A percentile compares a stretch with the other conserved stretches of the same genome.
phyloP scores from a whole-genome alignment of 2,113 vertebrate genomes.

The Orycteropus afer region DNA sequence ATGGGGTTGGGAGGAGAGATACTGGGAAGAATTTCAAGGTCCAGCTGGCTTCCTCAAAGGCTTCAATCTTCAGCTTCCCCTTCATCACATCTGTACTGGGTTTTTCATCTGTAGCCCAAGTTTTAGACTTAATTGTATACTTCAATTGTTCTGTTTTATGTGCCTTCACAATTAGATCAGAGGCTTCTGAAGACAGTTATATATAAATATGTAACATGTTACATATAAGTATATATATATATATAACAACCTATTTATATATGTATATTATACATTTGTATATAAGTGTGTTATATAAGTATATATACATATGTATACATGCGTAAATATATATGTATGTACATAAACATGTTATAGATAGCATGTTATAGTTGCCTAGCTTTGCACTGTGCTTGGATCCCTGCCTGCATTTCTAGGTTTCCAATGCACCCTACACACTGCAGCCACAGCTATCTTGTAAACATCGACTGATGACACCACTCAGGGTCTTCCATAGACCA shows the following conservation, averaged over 20 bases:
- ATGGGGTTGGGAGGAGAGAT: not conserved
- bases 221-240: not conserved
- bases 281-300: not conserved
- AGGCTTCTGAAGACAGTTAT: not conserved
- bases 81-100: not conserved
- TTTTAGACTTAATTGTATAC: not conserved
- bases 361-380: not conserved
- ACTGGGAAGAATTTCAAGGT: not conserved
- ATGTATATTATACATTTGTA: not conserved
- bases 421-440: not conserved
- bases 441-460: not conserved
- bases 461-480: not conserved
- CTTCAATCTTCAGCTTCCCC: not conserved
- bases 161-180: not conserved
- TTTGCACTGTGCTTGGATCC: not conserved
- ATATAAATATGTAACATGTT: not conserved
- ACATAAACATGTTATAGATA: not conserved
- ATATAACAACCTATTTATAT: not conserved
- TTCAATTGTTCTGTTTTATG: not conserved
- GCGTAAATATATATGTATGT: not conserved
- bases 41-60: not conserved
- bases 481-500: not conserved
- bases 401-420: not conserved
- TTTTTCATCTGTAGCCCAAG: conserved; percentile 11
- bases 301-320: not conserved